These are phyloP conservation scores for Coenobita brevimanus DNA, from an alignment of 1,140 invertebrate genomes.

Conservation along the genomic window DNA sequence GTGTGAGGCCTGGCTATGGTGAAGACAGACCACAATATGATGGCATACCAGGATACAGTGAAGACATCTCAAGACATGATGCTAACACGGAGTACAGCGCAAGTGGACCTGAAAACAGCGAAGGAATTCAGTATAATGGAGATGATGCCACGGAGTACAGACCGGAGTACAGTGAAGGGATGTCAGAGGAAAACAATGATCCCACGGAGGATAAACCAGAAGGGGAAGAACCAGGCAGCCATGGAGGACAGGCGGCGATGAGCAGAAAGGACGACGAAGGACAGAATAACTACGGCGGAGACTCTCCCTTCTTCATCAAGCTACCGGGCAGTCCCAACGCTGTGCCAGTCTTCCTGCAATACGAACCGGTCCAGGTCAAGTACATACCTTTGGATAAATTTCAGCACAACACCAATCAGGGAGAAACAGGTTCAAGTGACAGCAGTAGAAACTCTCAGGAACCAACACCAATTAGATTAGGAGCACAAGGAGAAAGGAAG, in stretches of 20 bases:
- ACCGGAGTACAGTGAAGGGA: not conserved
- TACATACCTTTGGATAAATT: conserved; percentile 37
- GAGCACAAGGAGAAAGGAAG: too few relatives aligned
- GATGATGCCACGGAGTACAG: not conserved
- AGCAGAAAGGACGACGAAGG: conserved; percentile 49
- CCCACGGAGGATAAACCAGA: not conserved
- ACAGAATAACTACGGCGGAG: conserved; percentile 24
- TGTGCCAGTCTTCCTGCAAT: conserved; percentile 63
- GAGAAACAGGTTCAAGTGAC: not conserved
- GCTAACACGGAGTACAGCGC: not conserved
- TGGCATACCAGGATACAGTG: not conserved
- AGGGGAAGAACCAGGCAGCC: too few relatives aligned
- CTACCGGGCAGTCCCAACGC: conserved; percentile 66
- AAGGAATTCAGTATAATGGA: not conserved
- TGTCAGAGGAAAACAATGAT: not conserved
- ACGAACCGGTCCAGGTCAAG: conserved; percentile 64
- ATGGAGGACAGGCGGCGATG: not conserved
- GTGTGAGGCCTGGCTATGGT: not conserved
- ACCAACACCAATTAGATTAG: too few relatives aligned
- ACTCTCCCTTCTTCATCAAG: conserved; percentile 64
- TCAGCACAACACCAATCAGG: not conserved
- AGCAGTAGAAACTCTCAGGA: too few relatives aligned
- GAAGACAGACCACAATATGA: not conserved
- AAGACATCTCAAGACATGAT: not conserved
- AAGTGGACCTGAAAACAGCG: too few relatives aligned